phyloP scores from a whole-genome alignment of 2,888 invertebrate species.

The Physocephala rufipes region DNA sequence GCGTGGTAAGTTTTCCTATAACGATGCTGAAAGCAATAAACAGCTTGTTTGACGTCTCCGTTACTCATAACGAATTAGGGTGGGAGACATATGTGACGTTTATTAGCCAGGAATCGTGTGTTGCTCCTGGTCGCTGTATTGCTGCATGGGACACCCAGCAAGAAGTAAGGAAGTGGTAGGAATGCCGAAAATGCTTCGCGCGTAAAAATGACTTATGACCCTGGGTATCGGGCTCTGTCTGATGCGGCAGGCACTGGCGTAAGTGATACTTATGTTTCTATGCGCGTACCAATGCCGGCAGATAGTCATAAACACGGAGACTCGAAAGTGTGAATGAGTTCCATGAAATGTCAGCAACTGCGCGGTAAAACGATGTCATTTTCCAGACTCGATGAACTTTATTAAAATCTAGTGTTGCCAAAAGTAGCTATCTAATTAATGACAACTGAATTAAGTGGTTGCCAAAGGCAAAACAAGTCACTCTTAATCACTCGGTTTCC shows the following conservation, averaged over 20 bases:
- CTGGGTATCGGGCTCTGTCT: too few species aligned
- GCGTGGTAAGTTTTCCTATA: slow-evolving; percentile 18
- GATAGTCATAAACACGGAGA: not conserved
- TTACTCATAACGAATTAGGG: slow-evolving; percentile 32
- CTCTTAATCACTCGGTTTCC: not conserved
- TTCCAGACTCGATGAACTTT: too few species aligned
- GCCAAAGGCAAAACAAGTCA: not conserved
- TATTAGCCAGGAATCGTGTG: slow-evolving; percentile 18
- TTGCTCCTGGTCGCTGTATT: not conserved
- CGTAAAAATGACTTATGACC: slow-evolving; percentile 39
- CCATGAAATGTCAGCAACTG: too few species aligned
- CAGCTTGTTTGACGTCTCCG: slow-evolving; percentile 31
- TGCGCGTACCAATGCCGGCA: not conserved
- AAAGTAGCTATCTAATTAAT: not conserved
- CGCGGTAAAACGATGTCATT: too few species aligned
- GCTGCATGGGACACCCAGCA: slow-evolving; percentile 34
- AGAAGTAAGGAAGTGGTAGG: slow-evolving; percentile 35
- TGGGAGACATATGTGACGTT: slow-evolving; percentile 19
- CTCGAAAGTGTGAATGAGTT: not conserved
- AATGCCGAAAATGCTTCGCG: slow-evolving; percentile 31
- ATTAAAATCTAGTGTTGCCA: not conserved
- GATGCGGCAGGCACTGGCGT: too few species aligned
- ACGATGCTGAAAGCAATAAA: slow-evolving; percentile 29
- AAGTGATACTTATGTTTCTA: too few species aligned
- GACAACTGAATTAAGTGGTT: not conserved